A percentile compares a stretch with the other conserved stretches of the same genome.
phyloP scores from a whole-genome alignment of 2,113 vertebrate genomes.

The Epinephelus cyanopodus region DNA sequence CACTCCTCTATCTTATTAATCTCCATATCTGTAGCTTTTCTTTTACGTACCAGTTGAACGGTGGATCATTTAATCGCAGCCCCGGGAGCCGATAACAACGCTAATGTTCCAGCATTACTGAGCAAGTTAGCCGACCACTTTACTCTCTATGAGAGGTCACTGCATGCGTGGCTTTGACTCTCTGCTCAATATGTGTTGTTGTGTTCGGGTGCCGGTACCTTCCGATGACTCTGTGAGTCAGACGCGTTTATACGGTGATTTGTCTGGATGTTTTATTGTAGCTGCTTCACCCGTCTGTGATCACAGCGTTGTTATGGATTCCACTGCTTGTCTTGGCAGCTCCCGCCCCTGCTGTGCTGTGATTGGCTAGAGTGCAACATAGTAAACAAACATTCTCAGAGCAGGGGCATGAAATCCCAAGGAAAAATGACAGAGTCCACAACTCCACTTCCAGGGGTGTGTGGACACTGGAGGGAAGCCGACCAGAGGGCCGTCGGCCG shows the following conservation, averaged over 20 bases:
- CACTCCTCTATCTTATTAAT: constrained; percentile 10
- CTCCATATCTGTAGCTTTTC: not conserved
- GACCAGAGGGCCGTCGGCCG: too few relatives aligned
- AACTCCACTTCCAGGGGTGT: too few relatives aligned
- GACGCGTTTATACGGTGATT: constrained; percentile 9
- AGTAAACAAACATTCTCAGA: too few relatives aligned
- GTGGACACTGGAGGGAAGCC: too few relatives aligned
- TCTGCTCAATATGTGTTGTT: not conserved
- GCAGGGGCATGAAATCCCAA: too few relatives aligned
- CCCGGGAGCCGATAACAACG: not conserved
- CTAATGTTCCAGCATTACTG: not conserved
- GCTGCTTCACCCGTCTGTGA: not conserved
- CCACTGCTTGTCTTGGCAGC: too few relatives aligned
- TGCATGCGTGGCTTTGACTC: constrained; percentile 1
- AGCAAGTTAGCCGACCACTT: not conserved
- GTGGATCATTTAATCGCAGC: not conserved
- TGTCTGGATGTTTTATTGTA: not conserved
- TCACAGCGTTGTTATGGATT: too few relatives aligned
- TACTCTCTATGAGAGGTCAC: constrained; percentile 57
- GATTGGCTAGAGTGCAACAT: too few relatives aligned
- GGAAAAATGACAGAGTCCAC: too few relatives aligned
- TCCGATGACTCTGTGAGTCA: constrained; percentile 51
- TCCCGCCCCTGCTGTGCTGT: too few relatives aligned
- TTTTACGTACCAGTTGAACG: not conserved
- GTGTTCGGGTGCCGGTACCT: not conserved